Evolutionary conservation across 2,113 vertebrate species (phyloP).

Genomic region (Onychorhynchus coronatus): DNA sequence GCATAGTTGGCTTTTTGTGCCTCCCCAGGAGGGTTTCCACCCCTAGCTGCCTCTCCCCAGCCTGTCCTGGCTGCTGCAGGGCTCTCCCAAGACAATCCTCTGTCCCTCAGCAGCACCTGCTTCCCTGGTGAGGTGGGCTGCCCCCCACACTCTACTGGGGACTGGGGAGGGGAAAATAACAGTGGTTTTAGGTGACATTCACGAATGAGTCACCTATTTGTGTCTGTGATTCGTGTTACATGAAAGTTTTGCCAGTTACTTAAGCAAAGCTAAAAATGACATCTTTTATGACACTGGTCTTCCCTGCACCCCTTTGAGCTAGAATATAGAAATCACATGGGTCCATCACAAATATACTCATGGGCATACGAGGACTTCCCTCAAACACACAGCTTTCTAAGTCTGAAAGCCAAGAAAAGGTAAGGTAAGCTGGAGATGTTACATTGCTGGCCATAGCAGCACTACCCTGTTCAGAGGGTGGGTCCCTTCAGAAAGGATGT

Average conservation of each 20-base stretch:
- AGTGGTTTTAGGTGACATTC: background rate
- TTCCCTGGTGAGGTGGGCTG: background rate
- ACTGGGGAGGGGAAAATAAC: background rate
- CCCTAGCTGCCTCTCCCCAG: background rate
- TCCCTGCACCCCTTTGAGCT: background rate
- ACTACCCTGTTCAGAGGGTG: background rate
- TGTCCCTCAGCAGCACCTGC: background rate
- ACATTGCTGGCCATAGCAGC: background rate
- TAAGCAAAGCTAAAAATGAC: background rate
- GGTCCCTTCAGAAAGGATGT: background rate
- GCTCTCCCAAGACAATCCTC: background rate
- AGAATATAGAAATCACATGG: background rate
- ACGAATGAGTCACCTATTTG: background rate
- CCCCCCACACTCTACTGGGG: fast-evolving
- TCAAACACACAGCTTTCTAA: background rate
- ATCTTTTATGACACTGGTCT: background rate
- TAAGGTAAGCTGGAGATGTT: background rate
- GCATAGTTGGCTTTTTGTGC: background rate
- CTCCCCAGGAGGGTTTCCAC: background rate
- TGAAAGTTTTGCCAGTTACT: background rate
- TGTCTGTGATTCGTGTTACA: background rate
- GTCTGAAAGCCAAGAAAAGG: background rate
- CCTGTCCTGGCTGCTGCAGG: background rate
- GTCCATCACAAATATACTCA: background rate
- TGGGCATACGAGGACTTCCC: background rate